phyloP scores from a whole-genome alignment of 1,140 invertebrate species.

The Leptinotarsa lineolata region DNA sequence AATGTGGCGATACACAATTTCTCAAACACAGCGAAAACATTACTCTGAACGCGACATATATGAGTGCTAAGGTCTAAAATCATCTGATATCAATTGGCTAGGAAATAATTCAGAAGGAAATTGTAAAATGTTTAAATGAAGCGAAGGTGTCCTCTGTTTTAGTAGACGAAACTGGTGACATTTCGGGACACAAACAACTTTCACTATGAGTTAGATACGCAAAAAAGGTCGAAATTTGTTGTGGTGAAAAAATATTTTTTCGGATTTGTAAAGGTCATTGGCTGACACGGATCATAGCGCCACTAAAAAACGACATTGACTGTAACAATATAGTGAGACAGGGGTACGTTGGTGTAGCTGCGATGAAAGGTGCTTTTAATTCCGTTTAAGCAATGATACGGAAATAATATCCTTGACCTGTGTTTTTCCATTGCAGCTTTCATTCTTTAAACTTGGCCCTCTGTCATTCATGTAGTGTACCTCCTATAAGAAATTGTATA shows the following conservation, averaged over 20 bases:
- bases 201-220: conserved; percentile 28
- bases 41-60: no score
- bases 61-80: no score
- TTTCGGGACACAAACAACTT: conserved; percentile 25
- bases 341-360: conserved; percentile 26
- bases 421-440: conserved; percentile 19
- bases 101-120: no score
- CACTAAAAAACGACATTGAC: background rate
- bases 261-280: conserved; percentile 6
- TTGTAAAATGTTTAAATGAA: no score
- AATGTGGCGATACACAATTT: conserved; percentile 16
- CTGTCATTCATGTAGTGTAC: no score
- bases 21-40: background rate
- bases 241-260: conserved; percentile 23
- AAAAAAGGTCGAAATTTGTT: background rate
- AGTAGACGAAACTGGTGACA: conserved; percentile 29
- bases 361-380: conserved; percentile 9
- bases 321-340: background rate
- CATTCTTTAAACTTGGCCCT: no score
- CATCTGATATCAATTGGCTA: no score
- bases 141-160: no score
- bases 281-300: background rate
- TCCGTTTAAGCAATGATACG: conserved; percentile 17
- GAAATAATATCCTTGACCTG: conserved; percentile 4
- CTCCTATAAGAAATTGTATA: no score